Percentiles rank a stretch among this genome's conserved stretches.
Evolutionary conservation across 2,888 invertebrate genomes (phyloP).

Genomic region (Merodon equestris): DNA sequence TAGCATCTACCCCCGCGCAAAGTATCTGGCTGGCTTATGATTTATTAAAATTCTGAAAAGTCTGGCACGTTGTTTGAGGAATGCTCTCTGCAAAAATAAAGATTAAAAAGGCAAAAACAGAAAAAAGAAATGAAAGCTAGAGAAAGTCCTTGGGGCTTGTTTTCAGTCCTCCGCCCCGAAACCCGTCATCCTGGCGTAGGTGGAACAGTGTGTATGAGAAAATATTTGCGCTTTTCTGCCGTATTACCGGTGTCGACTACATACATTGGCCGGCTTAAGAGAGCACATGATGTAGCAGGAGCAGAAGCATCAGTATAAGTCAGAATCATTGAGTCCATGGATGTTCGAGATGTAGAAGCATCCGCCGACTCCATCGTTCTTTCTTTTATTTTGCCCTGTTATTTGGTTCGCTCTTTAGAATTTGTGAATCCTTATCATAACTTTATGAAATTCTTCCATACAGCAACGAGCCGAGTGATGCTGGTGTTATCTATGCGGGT

Average conservation of each 20-base stretch:
- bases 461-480: conserved; percentile 45
- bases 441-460: conserved; percentile 59
- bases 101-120: conserved; percentile 49
- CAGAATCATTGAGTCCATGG: conserved; percentile 44
- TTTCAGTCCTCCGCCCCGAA: conserved; percentile 3
- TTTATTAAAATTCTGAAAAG: conserved; percentile 68
- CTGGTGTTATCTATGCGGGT: conserved; percentile 8
- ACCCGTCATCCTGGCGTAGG: no score
- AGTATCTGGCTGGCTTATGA: conserved; percentile 67
- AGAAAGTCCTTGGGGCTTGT: conserved; percentile 52
- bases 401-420: conserved; percentile 58
- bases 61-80: conserved; percentile 67
- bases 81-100: conserved; percentile 61
- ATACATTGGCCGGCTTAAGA: background rate
- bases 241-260: conserved; percentile 43
- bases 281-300: no score
- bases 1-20: conserved; percentile 18
- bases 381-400: conserved; percentile 42
- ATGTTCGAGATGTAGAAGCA: conserved; percentile 21
- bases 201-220: conserved; percentile 44
- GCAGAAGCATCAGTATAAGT: conserved; percentile 21
- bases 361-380: background rate
- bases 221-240: conserved; percentile 64
- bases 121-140: no score
- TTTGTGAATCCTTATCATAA: conserved; percentile 68